A percentile compares a stretch with the other conserved stretches of the same genome.
Conservation (phyloP, 1,140 invertebrate genomes). For the Gonatopus flavifemur region DNA sequence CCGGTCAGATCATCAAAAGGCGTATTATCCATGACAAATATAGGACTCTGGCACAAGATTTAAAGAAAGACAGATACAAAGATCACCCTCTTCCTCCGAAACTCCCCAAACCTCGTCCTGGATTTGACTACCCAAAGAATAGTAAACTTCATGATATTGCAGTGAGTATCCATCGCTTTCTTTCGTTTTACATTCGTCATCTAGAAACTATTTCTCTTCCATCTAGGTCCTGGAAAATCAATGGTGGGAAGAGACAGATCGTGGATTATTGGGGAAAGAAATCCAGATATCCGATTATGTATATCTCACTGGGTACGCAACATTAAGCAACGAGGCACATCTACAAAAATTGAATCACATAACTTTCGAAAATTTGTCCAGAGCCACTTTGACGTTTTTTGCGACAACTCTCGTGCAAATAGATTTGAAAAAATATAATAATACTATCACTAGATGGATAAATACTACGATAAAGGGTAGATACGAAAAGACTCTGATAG, state of each 20-base stretch:
- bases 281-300: not conserved
- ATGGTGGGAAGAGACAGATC: constrained; percentile 6
- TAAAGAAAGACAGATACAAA: not conserved
- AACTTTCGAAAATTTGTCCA: not conserved
- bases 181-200: not conserved
- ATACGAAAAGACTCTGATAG: too few relatives aligned
- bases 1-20: not conserved
- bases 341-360: not conserved
- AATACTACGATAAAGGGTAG: too few relatives aligned
- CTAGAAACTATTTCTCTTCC: not conserved
- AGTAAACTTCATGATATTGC: not conserved
- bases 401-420: too few relatives aligned
- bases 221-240: constrained; percentile 9
- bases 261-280: constrained; percentile 1
- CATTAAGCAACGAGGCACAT: not conserved
- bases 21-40: constrained; percentile 1
- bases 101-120: constrained; percentile 2
- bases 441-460: too few relatives aligned
- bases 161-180: constrained; percentile 1
- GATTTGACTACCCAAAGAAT: constrained; percentile 1
- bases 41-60: not conserved
- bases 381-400: not conserved
- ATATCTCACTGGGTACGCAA: constrained; percentile 2
- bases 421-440: too few relatives aligned
- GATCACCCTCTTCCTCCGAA: too few relatives aligned